Base-by-base conservation (phyloP, 2,888 invertebrate species). In the Anthrax anthrax region DNA sequence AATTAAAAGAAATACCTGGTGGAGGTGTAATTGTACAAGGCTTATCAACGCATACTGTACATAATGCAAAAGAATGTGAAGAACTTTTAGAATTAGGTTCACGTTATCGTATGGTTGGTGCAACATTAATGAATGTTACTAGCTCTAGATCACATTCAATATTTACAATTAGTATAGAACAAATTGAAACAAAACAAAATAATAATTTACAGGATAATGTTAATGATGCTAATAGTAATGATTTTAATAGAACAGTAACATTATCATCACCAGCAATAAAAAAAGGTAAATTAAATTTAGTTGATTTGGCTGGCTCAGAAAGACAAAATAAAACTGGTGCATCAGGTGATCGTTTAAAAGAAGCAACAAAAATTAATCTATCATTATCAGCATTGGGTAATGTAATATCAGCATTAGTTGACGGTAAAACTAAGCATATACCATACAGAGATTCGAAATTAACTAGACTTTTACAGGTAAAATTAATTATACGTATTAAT, bases 271-370 rank as follows among this genome's bases (percentile, higher is more conserved):
- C 72, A 45, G 70, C 74, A 50, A 77, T 84, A 37, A 60, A 78
- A 51, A 72, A 78, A 57, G 81, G 84, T 3, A 85, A 90, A 65
- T 70, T 92, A 16, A 89, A 90, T 62, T 68, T 92, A 46, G 91
- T 91, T 0, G 91, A 92, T 70, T 68, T 92, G 56, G 91, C 91
- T 1, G 91, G 91, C 8, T 86, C 86, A 23, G 91, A 92, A 60
- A 67, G 90, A 48, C 90, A 90, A 64, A 75, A 80, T 4, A 87
- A 90, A 64, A 75, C 75, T 57, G 88, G 87, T n/a, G 86, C 90
- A 0, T 81, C 82, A 9, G 90, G 90, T 0, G 85, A 86, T 51
- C 71, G 90, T 14, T 69, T 91, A 27, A 88, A 84, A 58, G 90
- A 91, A 67, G 90, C 89, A 0, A 87, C 87, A 0, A 90, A 89